Evolutionary conservation across 1,140 invertebrate species (phyloP).

Genomic region (Bombus pascuorum): DNA sequence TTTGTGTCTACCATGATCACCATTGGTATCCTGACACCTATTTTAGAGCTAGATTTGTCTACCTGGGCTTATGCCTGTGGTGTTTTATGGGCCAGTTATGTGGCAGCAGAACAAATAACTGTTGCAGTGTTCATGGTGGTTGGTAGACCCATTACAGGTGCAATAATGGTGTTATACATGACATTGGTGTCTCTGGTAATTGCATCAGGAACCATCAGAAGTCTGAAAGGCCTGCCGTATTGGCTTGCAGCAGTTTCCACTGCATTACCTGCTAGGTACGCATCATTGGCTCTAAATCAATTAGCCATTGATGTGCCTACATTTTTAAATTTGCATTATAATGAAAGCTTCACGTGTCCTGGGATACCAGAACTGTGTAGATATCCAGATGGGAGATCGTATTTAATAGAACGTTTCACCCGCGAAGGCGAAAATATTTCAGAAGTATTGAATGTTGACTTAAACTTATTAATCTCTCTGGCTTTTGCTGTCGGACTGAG

Average conservation of each 20-base stretch:
- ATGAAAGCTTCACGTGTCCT: constrained; percentile 83
- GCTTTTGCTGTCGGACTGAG: constrained; percentile 91
- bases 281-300: constrained; percentile 76
- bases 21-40: constrained; percentile 76
- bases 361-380: constrained; percentile 84
- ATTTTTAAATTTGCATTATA: constrained; percentile 80
- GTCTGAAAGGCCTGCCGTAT: constrained; percentile 83
- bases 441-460: constrained; percentile 87
- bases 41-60: constrained; percentile 74
- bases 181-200: constrained; percentile 88
- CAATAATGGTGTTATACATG: constrained; percentile 89
- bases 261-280: constrained; percentile 78
- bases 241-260: constrained; percentile 75
- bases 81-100: constrained; percentile 90
- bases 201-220: constrained; percentile 89
- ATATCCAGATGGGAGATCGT: constrained; percentile 88
- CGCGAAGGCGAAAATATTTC: constrained; percentile 85
- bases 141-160: constrained; percentile 89
- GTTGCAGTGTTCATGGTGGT: constrained; percentile 92
- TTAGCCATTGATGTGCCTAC: constrained; percentile 71
- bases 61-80: constrained; percentile 78
- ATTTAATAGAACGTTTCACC: constrained; percentile 88
- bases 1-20: constrained; percentile 83
- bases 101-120: constrained; percentile 92
- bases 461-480: constrained; percentile 92